These are phyloP conservation scores for Cygnus atratus DNA, from an alignment of 2,113 vertebrate species.

Conservation along the genomic window DNA sequence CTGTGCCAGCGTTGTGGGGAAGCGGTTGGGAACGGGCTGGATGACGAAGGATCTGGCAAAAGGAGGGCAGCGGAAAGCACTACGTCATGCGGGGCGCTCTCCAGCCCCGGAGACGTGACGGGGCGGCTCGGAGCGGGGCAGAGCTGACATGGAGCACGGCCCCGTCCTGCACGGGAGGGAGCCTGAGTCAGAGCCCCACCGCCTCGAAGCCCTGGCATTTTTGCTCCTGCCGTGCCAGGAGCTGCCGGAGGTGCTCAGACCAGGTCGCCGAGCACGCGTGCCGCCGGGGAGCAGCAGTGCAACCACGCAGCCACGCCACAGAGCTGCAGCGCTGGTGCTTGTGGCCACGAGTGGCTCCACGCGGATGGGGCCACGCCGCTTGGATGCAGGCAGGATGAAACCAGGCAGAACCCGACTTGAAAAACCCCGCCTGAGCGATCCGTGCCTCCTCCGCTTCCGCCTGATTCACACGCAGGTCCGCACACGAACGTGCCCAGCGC, in stretches of 20 bases:
- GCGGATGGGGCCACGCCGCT: not conserved
- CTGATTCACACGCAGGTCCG: not conserved
- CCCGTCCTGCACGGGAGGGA: not conserved
- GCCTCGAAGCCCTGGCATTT: not conserved
- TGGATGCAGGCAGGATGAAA: not conserved
- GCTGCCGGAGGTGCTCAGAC: not conserved
- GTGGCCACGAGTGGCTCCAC: not conserved
- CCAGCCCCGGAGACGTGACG: not conserved
- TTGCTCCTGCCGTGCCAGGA: not conserved
- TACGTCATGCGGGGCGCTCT: fast-evolving
- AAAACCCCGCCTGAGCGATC: not conserved
- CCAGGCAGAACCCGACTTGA: not conserved
- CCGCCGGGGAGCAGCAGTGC: fast-evolving
- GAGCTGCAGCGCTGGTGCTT: not conserved
- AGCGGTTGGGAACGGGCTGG: fast-evolving
- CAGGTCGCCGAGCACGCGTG: not conserved
- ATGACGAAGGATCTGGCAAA: not conserved
- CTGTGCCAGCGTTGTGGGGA: not conserved
- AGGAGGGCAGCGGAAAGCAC: not conserved
- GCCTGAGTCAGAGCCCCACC: not conserved
- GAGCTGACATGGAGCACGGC: fast-evolving
- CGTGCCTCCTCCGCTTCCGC: not conserved
- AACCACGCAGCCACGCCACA: not conserved
- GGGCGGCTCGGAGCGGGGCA: not conserved
- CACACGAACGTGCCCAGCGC: fast-evolving